These are phyloP conservation scores for Amphimallon solstitiale DNA, from an alignment of 2,888 invertebrate genomes.

Conservation along the genomic window DNA sequence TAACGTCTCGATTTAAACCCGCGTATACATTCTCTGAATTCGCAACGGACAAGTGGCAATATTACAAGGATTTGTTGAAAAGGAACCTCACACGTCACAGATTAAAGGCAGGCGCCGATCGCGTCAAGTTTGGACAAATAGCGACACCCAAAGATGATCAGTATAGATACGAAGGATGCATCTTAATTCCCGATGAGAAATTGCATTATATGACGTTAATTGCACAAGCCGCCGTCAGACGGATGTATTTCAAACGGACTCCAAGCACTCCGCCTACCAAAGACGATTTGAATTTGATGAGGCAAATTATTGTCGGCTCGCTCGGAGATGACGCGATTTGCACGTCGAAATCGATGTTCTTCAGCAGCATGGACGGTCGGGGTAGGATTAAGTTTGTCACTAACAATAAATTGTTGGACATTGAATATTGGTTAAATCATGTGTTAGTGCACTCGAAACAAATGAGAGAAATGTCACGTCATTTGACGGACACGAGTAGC, in stretches of 20 bases:
- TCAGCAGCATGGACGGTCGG: not conserved
- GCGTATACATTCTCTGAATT: conserved; percentile 7
- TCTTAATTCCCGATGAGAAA: conserved; percentile 3
- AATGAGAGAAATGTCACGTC: too few relatives aligned
- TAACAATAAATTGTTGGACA: conserved; percentile 16
- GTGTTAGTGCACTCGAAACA: not conserved
- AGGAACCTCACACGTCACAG: not conserved
- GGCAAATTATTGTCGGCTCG: not conserved
- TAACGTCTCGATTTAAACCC: not conserved
- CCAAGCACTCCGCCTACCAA: not conserved
- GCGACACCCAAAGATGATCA: conserved; percentile 1
- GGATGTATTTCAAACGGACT: not conserved
- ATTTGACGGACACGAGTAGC: conserved; percentile 4
- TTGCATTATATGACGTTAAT: conserved; percentile 7
- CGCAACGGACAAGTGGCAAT: conserved; percentile 14
- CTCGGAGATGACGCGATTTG: not conserved
- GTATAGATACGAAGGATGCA: conserved; percentile 10
- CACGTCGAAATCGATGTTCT: not conserved
- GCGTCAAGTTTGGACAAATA: not conserved
- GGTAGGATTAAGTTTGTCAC: conserved; percentile 8
- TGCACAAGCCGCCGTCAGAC: conserved; percentile 2
- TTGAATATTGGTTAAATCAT: conserved; percentile 28
- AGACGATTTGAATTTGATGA: conserved; percentile 3
- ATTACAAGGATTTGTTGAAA: conserved; percentile 5
- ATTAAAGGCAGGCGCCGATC: conserved; percentile 13